Evolutionary conservation across 1,140 invertebrate species (phyloP).

Genomic region (Papilio helenus): DNA sequence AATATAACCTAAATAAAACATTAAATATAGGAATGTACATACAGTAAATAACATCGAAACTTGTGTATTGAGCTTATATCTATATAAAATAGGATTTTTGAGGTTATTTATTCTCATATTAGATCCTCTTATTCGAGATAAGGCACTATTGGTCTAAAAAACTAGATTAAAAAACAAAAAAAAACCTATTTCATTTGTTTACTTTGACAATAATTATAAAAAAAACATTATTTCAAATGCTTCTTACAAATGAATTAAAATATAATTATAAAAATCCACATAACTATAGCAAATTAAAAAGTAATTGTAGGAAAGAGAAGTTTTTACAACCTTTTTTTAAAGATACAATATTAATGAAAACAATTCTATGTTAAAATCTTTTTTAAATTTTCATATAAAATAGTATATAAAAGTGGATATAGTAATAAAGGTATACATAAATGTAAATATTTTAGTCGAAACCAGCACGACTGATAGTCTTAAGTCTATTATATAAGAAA

Average conservation of each 20-base stretch:
- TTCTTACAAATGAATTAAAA: too few relatives aligned
- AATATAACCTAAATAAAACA: conserved; percentile 21
- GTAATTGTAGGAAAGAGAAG: too few relatives aligned
- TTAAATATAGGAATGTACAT: conserved; percentile 39
- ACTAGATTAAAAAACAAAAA: conserved; percentile 20
- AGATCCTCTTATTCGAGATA: conserved; percentile 33
- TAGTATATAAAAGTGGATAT: not conserved
- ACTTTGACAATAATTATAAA: not conserved
- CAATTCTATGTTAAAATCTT: too few relatives aligned
- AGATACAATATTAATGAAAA: too few relatives aligned
- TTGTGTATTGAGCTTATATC: not conserved
- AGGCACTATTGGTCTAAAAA: conserved; percentile 21
- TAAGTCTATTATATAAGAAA: conserved; percentile 23
- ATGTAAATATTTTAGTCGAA: conserved; percentile 49
- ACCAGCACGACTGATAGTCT: conserved; percentile 61
- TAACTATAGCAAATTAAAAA: too few relatives aligned
- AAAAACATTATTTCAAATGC: too few relatives aligned
- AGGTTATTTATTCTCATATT: not conserved
- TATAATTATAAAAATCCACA: too few relatives aligned
- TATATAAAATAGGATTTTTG: conserved; percentile 16
- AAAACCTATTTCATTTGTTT: not conserved
- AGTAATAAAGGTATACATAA: not conserved
- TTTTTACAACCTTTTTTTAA: too few relatives aligned
- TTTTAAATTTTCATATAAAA: not conserved
- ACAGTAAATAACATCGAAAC: conserved; percentile 23